These are phyloP conservation scores for Eupleurogrammus muticus DNA, from an alignment of 2,797 vertebrate species.

Conservation along the genomic window DNA sequence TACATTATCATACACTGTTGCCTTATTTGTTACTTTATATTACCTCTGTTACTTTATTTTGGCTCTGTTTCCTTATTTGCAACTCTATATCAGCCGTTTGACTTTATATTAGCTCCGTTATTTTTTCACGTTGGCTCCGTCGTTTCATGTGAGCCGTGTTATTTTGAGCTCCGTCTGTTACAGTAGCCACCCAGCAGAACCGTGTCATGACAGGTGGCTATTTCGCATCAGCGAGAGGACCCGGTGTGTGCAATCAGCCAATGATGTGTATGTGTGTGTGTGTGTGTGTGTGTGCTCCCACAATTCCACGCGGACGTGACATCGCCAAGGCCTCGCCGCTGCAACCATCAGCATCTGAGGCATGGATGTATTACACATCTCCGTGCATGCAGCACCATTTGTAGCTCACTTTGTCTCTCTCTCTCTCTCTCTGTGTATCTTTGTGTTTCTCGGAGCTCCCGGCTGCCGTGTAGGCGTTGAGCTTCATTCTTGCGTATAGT, in stretches of 20 bases:
- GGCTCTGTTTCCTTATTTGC: no score
- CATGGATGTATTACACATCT: background rate
- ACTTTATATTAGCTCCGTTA: background rate
- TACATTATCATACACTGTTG: no score
- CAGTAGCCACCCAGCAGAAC: background rate
- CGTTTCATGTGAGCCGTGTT: background rate
- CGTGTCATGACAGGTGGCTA: background rate
- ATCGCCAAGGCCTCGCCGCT: background rate
- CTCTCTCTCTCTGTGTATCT: background rate
- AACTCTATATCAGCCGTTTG: no score
- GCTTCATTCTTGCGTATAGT: conserved; percentile 47
- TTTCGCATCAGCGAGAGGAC: background rate
- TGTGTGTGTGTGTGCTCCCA: background rate
- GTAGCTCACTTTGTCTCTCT: background rate
- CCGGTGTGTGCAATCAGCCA: background rate
- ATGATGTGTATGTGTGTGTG: no score
- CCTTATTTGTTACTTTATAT: background rate
- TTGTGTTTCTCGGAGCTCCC: conserved; percentile 24
- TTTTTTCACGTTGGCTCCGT: no score
- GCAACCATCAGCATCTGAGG: background rate
- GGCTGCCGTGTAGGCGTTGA: conserved; percentile 44
- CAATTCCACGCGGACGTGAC: background rate
- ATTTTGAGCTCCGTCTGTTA: background rate
- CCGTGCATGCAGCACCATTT: background rate
- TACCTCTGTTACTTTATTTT: background rate